A percentile compares a stretch with the other conserved stretches of the same genome.
phyloP scores from a whole-genome alignment of 2,797 vertebrate species.

The Oreochromis mossambicus region DNA sequence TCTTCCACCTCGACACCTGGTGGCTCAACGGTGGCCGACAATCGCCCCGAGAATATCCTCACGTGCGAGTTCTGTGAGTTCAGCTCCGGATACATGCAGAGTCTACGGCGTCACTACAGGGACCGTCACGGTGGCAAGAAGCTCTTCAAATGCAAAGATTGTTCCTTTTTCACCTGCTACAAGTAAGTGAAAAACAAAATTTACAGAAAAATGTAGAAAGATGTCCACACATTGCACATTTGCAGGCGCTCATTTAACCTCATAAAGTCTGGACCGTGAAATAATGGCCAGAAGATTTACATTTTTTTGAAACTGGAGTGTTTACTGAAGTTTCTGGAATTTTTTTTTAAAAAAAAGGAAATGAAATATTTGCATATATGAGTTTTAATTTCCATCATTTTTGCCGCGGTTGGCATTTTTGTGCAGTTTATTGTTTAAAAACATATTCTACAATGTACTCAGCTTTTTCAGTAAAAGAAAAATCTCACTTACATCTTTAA shows the following conservation, averaged over 20 bases:
- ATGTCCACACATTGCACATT: neutral
- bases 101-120: constrained; percentile 94
- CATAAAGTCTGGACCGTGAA: neutral
- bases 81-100: constrained; percentile 98
- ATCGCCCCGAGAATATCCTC: constrained; percentile 80
- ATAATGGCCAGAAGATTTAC: neutral
- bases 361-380: neutral
- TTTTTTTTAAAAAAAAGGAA: neutral
- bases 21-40: constrained; percentile 60
- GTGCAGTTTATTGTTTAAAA: neutral
- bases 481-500: neutral
- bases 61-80: constrained; percentile 99
- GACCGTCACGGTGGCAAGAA: constrained; percentile 98
- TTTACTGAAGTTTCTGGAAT: neutral
- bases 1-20: constrained; percentile 76
- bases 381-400: neutral
- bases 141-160: constrained; percentile 99
- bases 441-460: neutral
- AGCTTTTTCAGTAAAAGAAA: neutral
- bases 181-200: constrained; percentile 80
- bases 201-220: neutral
- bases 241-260: neutral
- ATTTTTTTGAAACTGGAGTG: neutral
- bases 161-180: constrained; percentile 96
- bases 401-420: neutral